These are phyloP conservation scores for Selenia dentaria DNA, from an alignment of 2,888 invertebrate species.

Conservation along the genomic window DNA sequence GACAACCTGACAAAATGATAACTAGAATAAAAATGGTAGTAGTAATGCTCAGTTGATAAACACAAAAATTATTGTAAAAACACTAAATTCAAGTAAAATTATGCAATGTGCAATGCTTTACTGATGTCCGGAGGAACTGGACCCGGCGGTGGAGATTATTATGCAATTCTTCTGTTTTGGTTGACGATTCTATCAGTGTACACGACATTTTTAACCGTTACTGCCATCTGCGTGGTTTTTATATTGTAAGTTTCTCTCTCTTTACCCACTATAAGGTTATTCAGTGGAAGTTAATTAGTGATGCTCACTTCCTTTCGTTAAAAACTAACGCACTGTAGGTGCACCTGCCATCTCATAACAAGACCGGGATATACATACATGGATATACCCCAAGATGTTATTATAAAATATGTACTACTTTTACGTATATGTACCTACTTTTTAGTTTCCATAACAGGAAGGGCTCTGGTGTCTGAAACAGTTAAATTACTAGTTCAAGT, in stretches of 20 bases:
- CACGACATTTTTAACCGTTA: conserved; percentile 55
- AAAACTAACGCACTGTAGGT: too few species aligned
- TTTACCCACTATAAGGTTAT: too few species aligned
- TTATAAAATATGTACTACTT: too few species aligned
- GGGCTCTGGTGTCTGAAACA: too few species aligned
- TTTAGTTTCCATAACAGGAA: too few species aligned
- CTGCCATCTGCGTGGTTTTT: conserved; percentile 57
- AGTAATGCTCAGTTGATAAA: conserved; percentile 1
- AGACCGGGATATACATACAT: too few species aligned
- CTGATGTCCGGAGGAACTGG: conserved; percentile 51
- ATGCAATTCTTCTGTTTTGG: conserved; percentile 58
- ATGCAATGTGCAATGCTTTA: conserved; percentile 30
- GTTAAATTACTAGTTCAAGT: too few species aligned
- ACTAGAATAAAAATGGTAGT: not conserved
- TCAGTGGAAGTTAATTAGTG: too few species aligned
- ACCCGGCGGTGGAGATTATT: conserved; percentile 49
- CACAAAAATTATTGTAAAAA: conserved; percentile 15
- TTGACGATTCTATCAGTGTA: conserved; percentile 58
- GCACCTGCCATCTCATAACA: too few species aligned
- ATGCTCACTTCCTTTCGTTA: too few species aligned
- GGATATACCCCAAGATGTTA: too few species aligned
- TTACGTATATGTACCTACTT: too few species aligned
- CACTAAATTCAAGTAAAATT: conserved; percentile 24
- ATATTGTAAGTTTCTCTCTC: conserved; percentile 53
- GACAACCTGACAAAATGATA: conserved; percentile 15